Evolutionary conservation across 2,113 vertebrate genomes (phyloP), one percentile per base, ranked within the genome.

Genomic region (Numida meleagris): DNA sequence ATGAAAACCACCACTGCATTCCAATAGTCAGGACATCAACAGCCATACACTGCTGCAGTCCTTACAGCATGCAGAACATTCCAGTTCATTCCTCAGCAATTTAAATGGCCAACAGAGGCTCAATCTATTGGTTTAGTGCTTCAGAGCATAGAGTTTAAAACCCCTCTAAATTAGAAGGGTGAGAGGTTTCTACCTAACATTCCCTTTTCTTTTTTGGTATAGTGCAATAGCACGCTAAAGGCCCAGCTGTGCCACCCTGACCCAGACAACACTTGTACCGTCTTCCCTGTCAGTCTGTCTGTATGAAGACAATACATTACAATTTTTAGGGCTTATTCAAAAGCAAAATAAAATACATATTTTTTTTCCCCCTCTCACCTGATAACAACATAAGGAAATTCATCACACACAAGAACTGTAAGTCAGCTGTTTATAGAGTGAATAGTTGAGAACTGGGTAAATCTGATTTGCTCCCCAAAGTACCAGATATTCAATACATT

Each of bases 401-500:
- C n/a, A 21, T 18, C 27, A 62, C 10, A 85, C 14, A 10, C 29
- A 77, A n/a, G 4, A 86, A 71, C 10, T 50, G 5, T 19, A 81
- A 66, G 45, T 75, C 27, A 70, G 31, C 6, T 68, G 18, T 71
- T 91, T 23, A 78, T 57, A 81, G 48, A 82, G 87, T 45, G 17
- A 81, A 17, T 57, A 81, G 63, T 11, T 83, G 76, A 77, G 48
- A 74, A 78, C 33, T 21, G 53, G 43, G 58, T 67, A 86, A 58
- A 78, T 65, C 18, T 68, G 40, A 43, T 10, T 86, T 34, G 43
- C 38, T 88, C 80, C 6, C 4, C 83, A 88, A 89, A 93, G 62
- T 77, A 86, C 48, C 75, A 42, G 62, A 93, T 88, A 86, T 95
- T 93, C 82, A 82, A 45, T 42, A 53, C 48, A 79, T 24, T 53